Conservation (phyloP, 64 coral and sea anemone genomes). For the Pocillopora verrucosa region DNA sequence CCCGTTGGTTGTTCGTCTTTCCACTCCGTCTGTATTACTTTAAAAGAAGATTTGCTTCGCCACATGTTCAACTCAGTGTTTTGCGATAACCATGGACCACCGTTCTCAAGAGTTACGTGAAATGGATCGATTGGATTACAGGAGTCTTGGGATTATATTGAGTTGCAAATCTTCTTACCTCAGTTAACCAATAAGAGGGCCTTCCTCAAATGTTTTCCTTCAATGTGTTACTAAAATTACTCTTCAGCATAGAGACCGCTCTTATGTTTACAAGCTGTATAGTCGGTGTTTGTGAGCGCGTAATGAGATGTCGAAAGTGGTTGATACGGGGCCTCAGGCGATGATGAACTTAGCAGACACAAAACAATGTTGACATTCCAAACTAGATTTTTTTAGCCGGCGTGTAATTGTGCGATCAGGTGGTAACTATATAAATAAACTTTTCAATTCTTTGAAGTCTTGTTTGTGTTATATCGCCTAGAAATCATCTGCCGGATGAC, state of each 20-base stretch:
- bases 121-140: neutral
- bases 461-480: too few relatives aligned
- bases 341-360: neutral
- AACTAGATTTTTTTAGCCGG: neutral
- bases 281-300: neutral
- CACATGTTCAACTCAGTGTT: neutral
- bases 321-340: neutral
- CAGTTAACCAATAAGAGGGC: too few relatives aligned
- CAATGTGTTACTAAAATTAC: too few relatives aligned
- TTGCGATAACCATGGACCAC: neutral
- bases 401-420: too few relatives aligned
- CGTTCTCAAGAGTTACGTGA: neutral
- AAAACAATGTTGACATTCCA: conserved; percentile 33
- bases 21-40: neutral
- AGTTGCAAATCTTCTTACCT: too few relatives aligned
- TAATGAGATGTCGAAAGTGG: neutral
- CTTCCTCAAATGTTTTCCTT: too few relatives aligned
- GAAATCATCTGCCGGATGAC: too few relatives aligned
- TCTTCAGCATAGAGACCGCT: neutral
- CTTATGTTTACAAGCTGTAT: neutral
- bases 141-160: too few relatives aligned
- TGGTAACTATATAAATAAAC: too few relatives aligned
- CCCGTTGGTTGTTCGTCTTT: neutral
- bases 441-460: too few relatives aligned
- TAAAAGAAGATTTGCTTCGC: neutral